phyloP scores from a whole-genome alignment of 2,888 invertebrate species.

The Tridacna gigas region DNA sequence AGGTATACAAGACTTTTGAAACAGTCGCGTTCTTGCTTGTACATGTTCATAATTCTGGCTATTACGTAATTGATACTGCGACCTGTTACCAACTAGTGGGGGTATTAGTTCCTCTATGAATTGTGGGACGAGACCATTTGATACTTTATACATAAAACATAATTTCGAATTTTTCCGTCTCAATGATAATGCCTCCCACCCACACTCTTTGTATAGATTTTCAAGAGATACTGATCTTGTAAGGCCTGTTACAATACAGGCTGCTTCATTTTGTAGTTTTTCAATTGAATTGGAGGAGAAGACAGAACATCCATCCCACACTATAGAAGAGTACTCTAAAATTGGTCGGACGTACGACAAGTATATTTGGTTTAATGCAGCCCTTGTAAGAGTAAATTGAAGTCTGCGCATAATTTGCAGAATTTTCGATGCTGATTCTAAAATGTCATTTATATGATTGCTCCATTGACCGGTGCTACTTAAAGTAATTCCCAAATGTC shows the following conservation, averaged over 20 bases:
- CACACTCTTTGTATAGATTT: conserved; percentile 21
- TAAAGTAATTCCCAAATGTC: conserved; percentile 27
- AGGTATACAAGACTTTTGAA: neutral
- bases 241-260: conserved; percentile 32
- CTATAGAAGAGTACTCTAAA: conserved; percentile 18
- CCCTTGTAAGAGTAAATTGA: neutral
- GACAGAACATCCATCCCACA: conserved; percentile 13
- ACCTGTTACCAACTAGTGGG: neutral
- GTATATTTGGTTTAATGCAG: conserved; percentile 22
- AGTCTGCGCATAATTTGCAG: conserved; percentile 33
- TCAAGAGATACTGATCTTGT: conserved; percentile 24
- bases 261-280: conserved; percentile 37
- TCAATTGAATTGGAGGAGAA: conserved; percentile 1
- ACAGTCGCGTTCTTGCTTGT: neutral
- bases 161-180: conserved; percentile 26
- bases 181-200: conserved; percentile 12
- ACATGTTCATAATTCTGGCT: neutral
- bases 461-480: conserved; percentile 21
- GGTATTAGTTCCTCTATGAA: neutral
- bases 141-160: neutral
- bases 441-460: conserved; percentile 30
- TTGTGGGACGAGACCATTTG: neutral
- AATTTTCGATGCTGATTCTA: conserved; percentile 28
- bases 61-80: neutral
- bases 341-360: conserved; percentile 6